Conservation (phyloP, 1,140 invertebrate genomes). For the Armadillidium nasatum region DNA sequence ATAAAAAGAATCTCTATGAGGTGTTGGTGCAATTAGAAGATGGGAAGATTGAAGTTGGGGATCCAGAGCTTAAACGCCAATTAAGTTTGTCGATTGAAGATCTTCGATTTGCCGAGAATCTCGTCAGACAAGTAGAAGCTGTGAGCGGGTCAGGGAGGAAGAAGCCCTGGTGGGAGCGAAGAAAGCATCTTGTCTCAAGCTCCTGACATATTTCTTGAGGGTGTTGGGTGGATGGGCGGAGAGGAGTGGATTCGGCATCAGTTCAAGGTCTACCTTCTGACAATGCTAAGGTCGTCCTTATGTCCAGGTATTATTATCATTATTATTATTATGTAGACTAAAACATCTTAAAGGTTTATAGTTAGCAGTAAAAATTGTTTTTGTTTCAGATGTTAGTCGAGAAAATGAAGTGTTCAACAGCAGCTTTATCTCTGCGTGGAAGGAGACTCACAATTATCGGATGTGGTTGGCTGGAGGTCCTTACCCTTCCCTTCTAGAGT, state of each 20-base stretch:
- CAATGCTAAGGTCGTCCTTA: constrained; percentile 74
- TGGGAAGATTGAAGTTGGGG: constrained; percentile 79
- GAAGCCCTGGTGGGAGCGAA: neutral
- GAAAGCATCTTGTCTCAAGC: neutral
- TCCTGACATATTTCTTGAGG: constrained; percentile 53
- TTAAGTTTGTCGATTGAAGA: constrained; percentile 89
- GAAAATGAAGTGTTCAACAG: constrained; percentile 85
- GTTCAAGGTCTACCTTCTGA: constrained; percentile 85
- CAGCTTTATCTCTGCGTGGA: constrained; percentile 77
- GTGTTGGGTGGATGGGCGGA: constrained; percentile 81
- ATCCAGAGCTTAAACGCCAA: constrained; percentile 73
- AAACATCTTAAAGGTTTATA: too few relatives aligned
- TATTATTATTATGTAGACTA: neutral
- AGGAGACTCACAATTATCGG: constrained; percentile 80
- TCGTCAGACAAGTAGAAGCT: constrained; percentile 64
- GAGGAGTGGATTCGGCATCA: constrained; percentile 94
- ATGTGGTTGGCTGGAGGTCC: constrained; percentile 66
- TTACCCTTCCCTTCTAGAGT: constrained; percentile 60
- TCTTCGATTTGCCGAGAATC: constrained; percentile 87
- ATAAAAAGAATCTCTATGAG: constrained; percentile 88
- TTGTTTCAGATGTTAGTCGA: constrained; percentile 60
- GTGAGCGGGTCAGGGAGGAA: constrained; percentile 30
- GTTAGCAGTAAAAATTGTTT: too few relatives aligned
- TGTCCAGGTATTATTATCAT: constrained; percentile 58
- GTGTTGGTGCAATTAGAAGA: constrained; percentile 75